Base-by-base conservation (phyloP, 2,888 invertebrate genomes). In the Tethea ocularis region DNA sequence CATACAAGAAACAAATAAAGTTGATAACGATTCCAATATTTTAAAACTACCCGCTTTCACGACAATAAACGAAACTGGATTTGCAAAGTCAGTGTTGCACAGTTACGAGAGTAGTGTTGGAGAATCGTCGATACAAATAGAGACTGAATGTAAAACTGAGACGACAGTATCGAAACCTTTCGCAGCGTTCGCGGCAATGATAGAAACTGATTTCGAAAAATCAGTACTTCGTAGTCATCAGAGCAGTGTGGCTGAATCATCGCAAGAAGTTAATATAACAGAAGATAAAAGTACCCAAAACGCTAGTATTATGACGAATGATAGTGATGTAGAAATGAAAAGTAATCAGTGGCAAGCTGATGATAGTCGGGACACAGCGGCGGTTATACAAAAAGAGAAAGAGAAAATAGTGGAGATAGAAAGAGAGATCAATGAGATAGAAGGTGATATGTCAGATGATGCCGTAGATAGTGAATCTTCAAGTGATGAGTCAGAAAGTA, bases 371-470 rank as follows among this genome's bases (percentile, higher is more conserved):
- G 29, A 29, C 13, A 33, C 72, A 7, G 79, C 78, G 6, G 81
- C 78, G 20, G 84, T 80, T 1, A 87, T 86, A 61, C 87, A 86
- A 63, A 89, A 85, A 63, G 88, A 91, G 64, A 92, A 87, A 62
- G 83, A 88, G 58, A 83, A 74, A 59, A 90, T 92, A 56, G 89
- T 87, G 2, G 92, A 92, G 66, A 91, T 93, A 54, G 89, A 89
- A 59, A 75, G 89, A n/a, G 91, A 91, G 66, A 91, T 92, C 20
- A 80, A 86, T 78, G 92, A 91, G 72, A 83, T 92, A 53, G 90
- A 91, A 68, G 86, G 77, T 24, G 89, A 88, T 61, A 86, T 89
- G 80, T 87, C 86, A 2, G 83, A 87, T 66, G 83, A 77, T 41
- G 65, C 67, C 54, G 74, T 64, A 10, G 62, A 66, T 60, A 61